Conservation (phyloP, 2,113 vertebrate species). For the Colossoma macropomum region DNA sequence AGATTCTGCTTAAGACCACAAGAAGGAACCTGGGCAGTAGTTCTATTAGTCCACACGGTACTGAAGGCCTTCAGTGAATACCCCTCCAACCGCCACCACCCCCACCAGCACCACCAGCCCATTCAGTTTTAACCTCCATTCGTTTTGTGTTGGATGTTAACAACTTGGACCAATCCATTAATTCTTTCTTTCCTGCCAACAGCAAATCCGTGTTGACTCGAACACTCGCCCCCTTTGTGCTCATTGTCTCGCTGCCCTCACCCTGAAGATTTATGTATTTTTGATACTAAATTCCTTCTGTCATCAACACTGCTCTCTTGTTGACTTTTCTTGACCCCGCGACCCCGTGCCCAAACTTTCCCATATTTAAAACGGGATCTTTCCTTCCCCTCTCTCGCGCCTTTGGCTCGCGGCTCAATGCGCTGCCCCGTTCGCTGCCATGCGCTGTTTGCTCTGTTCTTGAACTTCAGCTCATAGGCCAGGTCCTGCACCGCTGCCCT, state of each 20-base stretch:
- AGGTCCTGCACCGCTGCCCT: constrained; percentile 80
- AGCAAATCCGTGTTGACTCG: constrained; percentile 87
- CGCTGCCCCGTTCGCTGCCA: constrained; percentile 64
- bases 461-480: constrained; percentile 95
- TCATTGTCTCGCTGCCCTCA: constrained; percentile 86
- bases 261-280: constrained; percentile 97
- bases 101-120: constrained; percentile 26
- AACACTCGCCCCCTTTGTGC: constrained; percentile 86
- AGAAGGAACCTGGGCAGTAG: background rate
- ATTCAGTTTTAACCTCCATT: constrained; percentile 73
- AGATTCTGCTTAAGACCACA: background rate
- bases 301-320: constrained; percentile 92
- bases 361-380: constrained; percentile 89
- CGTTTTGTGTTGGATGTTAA: constrained; percentile 90
- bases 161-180: constrained; percentile 77
- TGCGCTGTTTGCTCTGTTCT: constrained; percentile 97
- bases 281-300: constrained; percentile 97
- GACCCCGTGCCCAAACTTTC: constrained; percentile 88
- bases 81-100: background rate
- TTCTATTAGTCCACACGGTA: background rate
- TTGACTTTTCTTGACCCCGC: constrained; percentile 96
- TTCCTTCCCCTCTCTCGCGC: constrained; percentile 71
- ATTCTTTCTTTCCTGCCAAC: constrained; percentile 79
- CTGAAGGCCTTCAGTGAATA: background rate
- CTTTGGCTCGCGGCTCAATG: constrained; percentile 62